Percentiles rank a stretch among this genome's conserved stretches.
Evolutionary conservation across 2,888 invertebrate genomes (phyloP).

Genomic region (Arenicola marina): DNA sequence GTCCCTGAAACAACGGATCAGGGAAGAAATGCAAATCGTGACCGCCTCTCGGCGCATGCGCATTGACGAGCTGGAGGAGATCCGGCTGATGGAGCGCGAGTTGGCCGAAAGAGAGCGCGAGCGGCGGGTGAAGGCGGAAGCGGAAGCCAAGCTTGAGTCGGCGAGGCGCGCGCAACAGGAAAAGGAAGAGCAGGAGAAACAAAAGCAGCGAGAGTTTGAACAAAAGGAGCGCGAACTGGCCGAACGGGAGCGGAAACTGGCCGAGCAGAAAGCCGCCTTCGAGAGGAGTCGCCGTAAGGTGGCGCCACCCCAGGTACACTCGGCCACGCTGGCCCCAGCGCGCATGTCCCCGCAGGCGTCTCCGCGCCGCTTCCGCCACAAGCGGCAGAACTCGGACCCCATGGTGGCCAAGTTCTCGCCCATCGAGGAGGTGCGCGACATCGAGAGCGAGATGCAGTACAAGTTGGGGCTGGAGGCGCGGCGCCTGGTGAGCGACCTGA

Average conservation of each 20-base stretch:
- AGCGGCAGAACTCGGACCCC: conserved; percentile 66
- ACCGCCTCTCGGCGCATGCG: conserved; percentile 58
- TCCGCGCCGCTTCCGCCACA: conserved; percentile 60
- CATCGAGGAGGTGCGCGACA: conserved; percentile 64
- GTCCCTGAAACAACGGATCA: conserved; percentile 58
- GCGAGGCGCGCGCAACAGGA: conserved; percentile 16
- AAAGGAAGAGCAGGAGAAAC: conserved; percentile 27
- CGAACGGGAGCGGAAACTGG: not conserved
- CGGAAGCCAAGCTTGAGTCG: conserved; percentile 11
- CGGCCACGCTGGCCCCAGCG: not conserved
- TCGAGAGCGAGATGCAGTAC: conserved; percentile 49
- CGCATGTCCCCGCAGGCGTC: conserved; percentile 55
- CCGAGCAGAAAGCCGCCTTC: not conserved
- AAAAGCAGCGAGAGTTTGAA: conserved; percentile 5
- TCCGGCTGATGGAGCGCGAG: conserved; percentile 50
- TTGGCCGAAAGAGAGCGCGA: conserved; percentile 30
- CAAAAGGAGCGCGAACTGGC: not conserved
- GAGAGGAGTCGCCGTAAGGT: not conserved
- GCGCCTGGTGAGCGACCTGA: conserved; percentile 1
- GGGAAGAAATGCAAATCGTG: conserved; percentile 63
- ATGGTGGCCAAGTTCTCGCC: conserved; percentile 65
- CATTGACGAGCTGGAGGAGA: conserved; percentile 62
- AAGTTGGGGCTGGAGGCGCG: conserved; percentile 17
- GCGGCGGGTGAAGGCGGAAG: conserved; percentile 11
- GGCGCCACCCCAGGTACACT: conserved; percentile 1